A percentile compares a stretch with the other conserved stretches of the same genome.
phyloP scores from a whole-genome alignment of 1,140 invertebrate genomes.

The Luehdorfia chinensis region DNA sequence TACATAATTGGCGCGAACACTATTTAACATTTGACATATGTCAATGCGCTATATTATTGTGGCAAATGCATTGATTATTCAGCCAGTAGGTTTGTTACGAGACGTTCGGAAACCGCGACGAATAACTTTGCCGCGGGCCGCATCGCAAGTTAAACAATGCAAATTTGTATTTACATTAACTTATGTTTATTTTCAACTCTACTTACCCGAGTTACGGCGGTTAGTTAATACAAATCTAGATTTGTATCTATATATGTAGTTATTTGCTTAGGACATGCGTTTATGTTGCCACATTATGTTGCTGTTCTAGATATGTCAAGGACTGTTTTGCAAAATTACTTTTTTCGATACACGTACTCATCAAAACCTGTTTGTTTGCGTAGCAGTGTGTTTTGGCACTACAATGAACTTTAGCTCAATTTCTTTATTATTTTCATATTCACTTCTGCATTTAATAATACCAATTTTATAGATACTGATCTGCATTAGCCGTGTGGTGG shows the following conservation, averaged over 20 bases:
- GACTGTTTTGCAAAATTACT: constrained; percentile 58
- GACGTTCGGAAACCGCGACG: constrained; percentile 46
- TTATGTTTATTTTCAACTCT: constrained; percentile 20
- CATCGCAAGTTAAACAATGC: constrained; percentile 44
- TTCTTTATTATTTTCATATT: no score
- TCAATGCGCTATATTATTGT: constrained; percentile 38
- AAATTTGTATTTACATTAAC: constrained; percentile 13
- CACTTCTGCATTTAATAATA: no score
- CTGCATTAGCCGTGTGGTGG: no score
- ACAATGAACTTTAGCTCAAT: no score
- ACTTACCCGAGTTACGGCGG: constrained; percentile 8
- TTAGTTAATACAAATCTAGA: constrained; percentile 5
- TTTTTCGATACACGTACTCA: constrained; percentile 36
- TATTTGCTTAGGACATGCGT: constrained; percentile 29
- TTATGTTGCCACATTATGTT: constrained; percentile 45
- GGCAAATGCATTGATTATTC: constrained; percentile 52
- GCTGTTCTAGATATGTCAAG: constrained; percentile 65
- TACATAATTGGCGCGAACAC: constrained; percentile 28
- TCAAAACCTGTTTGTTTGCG: constrained; percentile 7
- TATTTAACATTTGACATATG: constrained; percentile 33
- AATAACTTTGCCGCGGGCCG: constrained; percentile 50
- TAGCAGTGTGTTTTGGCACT: no score
- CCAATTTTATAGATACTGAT: no score
- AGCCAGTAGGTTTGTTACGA: constrained; percentile 44
- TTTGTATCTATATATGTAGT: no score